A percentile compares a stretch with the other conserved stretches of the same genome.
Evolutionary conservation across 1,140 invertebrate genomes (phyloP).

Genomic region (Adoxophyes honmai): DNA sequence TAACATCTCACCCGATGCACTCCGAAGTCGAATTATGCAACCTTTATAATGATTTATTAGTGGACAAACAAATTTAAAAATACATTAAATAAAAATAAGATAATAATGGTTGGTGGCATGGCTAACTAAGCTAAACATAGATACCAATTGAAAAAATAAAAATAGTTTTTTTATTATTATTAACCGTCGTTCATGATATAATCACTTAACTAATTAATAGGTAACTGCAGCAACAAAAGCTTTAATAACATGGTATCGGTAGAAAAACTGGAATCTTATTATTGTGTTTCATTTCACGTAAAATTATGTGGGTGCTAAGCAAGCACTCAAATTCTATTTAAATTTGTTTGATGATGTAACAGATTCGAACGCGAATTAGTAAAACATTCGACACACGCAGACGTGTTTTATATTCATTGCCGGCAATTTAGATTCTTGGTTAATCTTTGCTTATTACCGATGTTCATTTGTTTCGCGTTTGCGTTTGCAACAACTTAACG

Average conservation of each 20-base stretch:
- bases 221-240: no score
- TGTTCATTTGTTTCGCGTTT: conserved; percentile 7
- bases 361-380: conserved; percentile 44
- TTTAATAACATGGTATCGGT: no score
- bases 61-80: no score
- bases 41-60: conserved; percentile 14
- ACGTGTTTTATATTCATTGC: conserved; percentile 64
- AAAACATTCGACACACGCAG: conserved; percentile 53
- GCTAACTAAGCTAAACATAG: no score
- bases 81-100: no score
- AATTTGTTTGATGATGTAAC: conserved; percentile 60
- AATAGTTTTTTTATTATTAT: no score
- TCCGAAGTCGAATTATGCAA: conserved; percentile 63
- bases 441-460: conserved; percentile 30
- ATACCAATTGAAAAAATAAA: no score
- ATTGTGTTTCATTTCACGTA: conserved; percentile 17
- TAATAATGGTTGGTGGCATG: no score
- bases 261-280: no score
- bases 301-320: conserved; percentile 27
- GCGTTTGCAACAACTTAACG: background rate
- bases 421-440: conserved; percentile 54
- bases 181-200: no score
- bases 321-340: conserved; percentile 47
- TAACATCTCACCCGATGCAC: conserved; percentile 55
- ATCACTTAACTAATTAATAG: no score